These are phyloP conservation scores for Oplegnathus fasciatus DNA, from an alignment of 2,113 vertebrate species.

Conservation along the genomic window DNA sequence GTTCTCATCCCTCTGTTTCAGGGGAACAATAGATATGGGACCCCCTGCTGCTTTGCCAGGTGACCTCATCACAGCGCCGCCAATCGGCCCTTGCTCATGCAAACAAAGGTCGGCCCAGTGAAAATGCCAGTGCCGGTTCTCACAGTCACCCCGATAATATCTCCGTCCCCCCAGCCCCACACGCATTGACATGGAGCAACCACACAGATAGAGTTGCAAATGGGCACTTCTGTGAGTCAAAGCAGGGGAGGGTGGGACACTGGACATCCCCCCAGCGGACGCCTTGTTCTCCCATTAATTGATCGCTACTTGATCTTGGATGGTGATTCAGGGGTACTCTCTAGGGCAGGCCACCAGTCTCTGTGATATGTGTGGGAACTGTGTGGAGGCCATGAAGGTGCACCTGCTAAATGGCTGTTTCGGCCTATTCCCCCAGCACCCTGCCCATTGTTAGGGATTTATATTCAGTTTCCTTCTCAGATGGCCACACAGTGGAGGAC, in stretches of 20 bases:
- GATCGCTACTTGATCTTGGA: conserved; percentile 89
- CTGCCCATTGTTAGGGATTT: conserved; percentile 81
- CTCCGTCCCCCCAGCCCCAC: conserved; percentile 69
- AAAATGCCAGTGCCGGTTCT: conserved; percentile 84
- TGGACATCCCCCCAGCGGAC: conserved; percentile 75
- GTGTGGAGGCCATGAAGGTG: conserved; percentile 72
- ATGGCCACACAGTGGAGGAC: conserved; percentile 67
- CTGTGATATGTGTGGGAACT: conserved; percentile 91
- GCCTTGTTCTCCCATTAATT: conserved; percentile 87
- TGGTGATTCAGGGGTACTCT: conserved; percentile 83
- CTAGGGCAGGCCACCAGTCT: conserved; percentile 80
- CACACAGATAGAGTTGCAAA: conserved; percentile 88
- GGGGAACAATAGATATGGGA: conserved; percentile 55
- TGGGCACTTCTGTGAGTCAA: conserved; percentile 79
- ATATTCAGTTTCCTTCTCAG: conserved; percentile 85
- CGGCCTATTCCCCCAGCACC: conserved; percentile 71
- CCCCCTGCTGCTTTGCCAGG: conserved; percentile 67
- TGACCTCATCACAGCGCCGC: conserved; percentile 78
- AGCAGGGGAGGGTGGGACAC: conserved; percentile 76
- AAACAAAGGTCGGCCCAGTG: conserved; percentile 72
- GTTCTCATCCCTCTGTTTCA: conserved; percentile 71
- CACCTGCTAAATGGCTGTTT: conserved; percentile 84
- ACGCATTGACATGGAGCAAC: conserved; percentile 81
- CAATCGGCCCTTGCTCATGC: conserved; percentile 52
- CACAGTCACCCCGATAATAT: conserved; percentile 83